Percentiles rank a stretch among this genome's conserved stretches.
Evolutionary conservation across 2,797 vertebrate genomes (phyloP).

Genomic region (Orestias chungarensis): DNA sequence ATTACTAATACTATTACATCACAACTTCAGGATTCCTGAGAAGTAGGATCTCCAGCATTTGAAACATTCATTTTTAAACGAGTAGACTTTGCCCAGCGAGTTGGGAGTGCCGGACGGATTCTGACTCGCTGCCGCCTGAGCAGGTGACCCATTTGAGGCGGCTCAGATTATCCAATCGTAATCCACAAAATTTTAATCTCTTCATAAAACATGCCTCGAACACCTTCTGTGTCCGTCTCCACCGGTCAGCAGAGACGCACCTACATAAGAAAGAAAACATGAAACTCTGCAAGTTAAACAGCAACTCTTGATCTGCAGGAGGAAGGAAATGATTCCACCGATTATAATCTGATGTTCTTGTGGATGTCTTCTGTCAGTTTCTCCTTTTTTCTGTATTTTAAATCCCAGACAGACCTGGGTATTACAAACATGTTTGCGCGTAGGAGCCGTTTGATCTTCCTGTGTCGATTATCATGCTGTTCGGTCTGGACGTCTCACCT

Average conservation of each 20-base stretch:
- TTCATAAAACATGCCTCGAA: slow-evolving; percentile 48
- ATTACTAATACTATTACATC: too few species aligned
- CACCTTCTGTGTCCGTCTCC: neutral
- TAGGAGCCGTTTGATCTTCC: too few species aligned
- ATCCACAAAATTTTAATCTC: slow-evolving; percentile 74
- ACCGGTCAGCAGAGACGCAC: too few species aligned
- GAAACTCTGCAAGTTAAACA: slow-evolving; percentile 12
- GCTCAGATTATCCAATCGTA: slow-evolving; percentile 71
- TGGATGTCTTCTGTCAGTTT: neutral
- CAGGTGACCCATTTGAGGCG: slow-evolving; percentile 59
- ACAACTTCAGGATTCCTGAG: neutral
- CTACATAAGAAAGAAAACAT: too few species aligned
- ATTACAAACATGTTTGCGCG: neutral
- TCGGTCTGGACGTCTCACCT: too few species aligned
- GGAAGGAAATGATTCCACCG: slow-evolving; percentile 36
- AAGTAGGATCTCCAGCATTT: slow-evolving; percentile 2
- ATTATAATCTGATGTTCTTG: slow-evolving; percentile 4
- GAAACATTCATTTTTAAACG: neutral
- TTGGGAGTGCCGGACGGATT: slow-evolving; percentile 21
- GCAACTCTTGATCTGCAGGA: slow-evolving; percentile 33
- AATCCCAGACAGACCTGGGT: neutral
- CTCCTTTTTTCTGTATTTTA: slow-evolving; percentile 1
- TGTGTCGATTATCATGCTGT: too few species aligned
- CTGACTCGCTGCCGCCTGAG: slow-evolving; percentile 40
- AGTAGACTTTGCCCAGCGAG: neutral